These are phyloP conservation scores for Acridotheres tristis DNA, from an alignment of 2,797 vertebrate species.

Conservation along the genomic window DNA sequence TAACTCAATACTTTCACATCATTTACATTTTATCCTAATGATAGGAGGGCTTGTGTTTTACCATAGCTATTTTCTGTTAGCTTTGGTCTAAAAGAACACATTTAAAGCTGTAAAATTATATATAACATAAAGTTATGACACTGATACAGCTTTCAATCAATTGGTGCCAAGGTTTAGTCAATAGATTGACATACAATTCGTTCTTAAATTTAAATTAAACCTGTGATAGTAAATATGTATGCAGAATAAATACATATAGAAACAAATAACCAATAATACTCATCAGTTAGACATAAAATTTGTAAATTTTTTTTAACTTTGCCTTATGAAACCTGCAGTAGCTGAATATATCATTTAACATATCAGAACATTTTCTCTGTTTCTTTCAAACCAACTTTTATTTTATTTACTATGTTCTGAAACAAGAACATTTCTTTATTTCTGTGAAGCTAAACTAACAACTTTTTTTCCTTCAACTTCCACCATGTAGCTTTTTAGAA, in stretches of 20 bases:
- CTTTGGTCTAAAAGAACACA: not conserved
- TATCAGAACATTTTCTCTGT: not conserved
- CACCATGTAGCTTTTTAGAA: not conserved
- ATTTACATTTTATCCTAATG: constrained; percentile 19
- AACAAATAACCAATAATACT: not conserved
- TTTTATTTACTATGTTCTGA: not conserved
- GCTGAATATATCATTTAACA: not conserved
- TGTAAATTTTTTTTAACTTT: not conserved
- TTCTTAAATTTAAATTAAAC: not conserved
- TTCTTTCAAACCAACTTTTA: not conserved
- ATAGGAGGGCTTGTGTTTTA: not conserved
- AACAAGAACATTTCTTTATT: not conserved
- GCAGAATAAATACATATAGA: not conserved
- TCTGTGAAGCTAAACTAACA: not conserved
- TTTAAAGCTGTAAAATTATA: not conserved
- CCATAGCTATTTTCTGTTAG: not conserved
- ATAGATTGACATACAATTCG: not conserved
- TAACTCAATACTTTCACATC: constrained; percentile 2
- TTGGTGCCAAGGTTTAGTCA: not conserved
- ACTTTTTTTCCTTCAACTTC: not conserved
- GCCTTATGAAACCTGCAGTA: not conserved
- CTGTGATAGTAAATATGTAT: not conserved
- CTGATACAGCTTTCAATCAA: not conserved
- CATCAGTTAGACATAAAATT: not conserved
- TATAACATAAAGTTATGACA: not conserved